Evolutionary conservation across 2,888 invertebrate species (phyloP), one percentile per base, ranked within the genome.

Genomic region (Plebejus argus): DNA sequence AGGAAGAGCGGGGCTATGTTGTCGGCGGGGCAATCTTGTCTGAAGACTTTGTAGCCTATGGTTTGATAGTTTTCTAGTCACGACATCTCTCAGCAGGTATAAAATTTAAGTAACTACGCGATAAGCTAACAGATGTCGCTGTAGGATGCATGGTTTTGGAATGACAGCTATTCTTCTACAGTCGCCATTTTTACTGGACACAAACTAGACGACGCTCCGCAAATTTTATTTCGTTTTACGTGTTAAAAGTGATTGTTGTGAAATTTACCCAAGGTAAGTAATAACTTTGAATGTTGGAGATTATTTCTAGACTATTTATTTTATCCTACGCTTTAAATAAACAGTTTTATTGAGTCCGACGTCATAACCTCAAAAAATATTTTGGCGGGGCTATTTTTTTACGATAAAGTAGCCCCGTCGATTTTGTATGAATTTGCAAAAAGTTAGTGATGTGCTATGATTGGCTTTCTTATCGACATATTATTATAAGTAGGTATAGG

Each of bases 181-280:
- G 53, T 53, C 53, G 18, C 53, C 15, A 18, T 53, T 53, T 53
- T 53, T 12, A 18, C 53, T 53, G 53, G 53, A 53, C 53, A 53
- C 53, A 53, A 53, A 12, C 12, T 53, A 53, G 56, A 56, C 56
- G 18, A 56, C 56, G 18, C 56, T 56, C 56, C 6, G 56, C 56
- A 56, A 56, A 56, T 56, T 56, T 56, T 56, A 56, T n/a, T n/a
- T 15, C 6, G n/a, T 56, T 56, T 56, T 56, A 56, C 56, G 56
- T 56, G 56, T 56, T 56, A 56, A 56, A 56, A 56, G 56, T 56
- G 56, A 56, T 56, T 56, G 56, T 56, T 56, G 56, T 56, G 56
- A 56, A n/a, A 56, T 56, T 56, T 56, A 5, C 15, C 56, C 56
- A 56, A 56, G n/a, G 56, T n/a, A 56, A 56, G 56, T 56, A 56